Percentiles rank a stretch among this genome's conserved stretches.
These are phyloP conservation scores for Corvus moneduloides DNA, from an alignment of 2,113 vertebrate species.

Conservation along the genomic window DNA sequence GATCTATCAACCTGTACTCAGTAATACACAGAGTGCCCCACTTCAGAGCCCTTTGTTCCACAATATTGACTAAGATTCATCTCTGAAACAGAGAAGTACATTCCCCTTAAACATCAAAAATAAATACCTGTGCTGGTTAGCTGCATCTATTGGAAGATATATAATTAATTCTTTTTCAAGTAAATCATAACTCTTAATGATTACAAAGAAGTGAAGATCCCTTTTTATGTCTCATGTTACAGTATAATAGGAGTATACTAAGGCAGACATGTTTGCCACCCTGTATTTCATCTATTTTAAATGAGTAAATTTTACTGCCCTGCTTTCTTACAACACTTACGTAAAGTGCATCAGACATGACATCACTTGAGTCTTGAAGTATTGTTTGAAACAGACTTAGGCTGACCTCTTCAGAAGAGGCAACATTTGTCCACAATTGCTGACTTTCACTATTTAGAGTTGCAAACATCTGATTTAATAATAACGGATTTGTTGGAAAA, in stretches of 20 bases:
- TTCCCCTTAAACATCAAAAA: not conserved
- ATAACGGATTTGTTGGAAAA: not conserved
- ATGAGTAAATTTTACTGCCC: not conserved
- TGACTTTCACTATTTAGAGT: not conserved
- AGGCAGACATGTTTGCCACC: not conserved
- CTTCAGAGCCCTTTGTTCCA: not conserved
- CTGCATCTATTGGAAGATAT: not conserved
- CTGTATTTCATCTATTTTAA: rapidly evolving
- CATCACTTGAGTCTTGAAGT: not conserved
- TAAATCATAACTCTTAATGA: not conserved
- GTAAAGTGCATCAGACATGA: not conserved
- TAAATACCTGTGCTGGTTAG: not conserved
- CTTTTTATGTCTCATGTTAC: not conserved
- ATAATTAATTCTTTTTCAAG: not conserved
- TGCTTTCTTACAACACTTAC: not conserved
- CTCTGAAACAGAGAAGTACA: not conserved
- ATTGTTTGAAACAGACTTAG: not conserved
- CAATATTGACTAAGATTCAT: not conserved
- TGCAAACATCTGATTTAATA: not conserved
- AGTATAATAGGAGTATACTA: not conserved
- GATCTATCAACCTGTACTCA: not conserved
- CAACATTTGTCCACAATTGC: not conserved
- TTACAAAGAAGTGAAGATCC: not conserved
- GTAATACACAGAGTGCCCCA: not conserved
- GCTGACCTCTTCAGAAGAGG: not conserved